Base-by-base conservation (phyloP, 2,888 invertebrate species). In the Caenorhabditis plicata region DNA sequence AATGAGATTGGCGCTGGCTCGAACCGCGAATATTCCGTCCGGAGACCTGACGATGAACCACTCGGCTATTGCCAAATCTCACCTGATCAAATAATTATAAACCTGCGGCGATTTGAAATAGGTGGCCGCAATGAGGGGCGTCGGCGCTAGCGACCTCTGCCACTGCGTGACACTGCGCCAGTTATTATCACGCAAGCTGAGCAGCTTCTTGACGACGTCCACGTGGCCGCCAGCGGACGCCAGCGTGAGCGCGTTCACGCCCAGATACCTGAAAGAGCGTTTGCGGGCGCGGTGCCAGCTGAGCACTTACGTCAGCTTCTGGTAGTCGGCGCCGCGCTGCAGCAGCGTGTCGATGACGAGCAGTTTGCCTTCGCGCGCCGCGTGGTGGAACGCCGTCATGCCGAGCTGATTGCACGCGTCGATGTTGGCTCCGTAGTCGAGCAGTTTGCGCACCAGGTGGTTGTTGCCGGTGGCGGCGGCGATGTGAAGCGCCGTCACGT, bases 351-450 rank as follows among this genome's bases (percentile, higher is more conserved):
- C 73, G 36, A 74, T 66, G n/a, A 75, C 73, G 5, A 54, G 31
- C 15, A 74, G 51, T 23, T 71, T 65, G 3, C 77, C 76, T 50
- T 77, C 76, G 2, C 77, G 56, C 33, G 76, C 74, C 2, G 77
- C 77, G 45, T 77, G 75, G 35, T 73, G 71, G 20, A 69, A 72
- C 5, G 77, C 68, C 1, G 77, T 77, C 64, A 73, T 68, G 11
- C 77, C 77, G 9, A 73, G 51, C 22, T 68, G 65, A 35, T 65
- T 68, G 41, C 62, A 56, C 8, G 62, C 48, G n/a, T 77, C 68
- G 20, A 77, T 58, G 31, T 75, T 68, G n/a, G 76, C 74, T 11
- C 70, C 71, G 8, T 53, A 26, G 23, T 72, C 73, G 8, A 77
- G 60, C 0, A 77, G 70, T 13, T 46, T 45, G 22, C 45, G 32